Evolutionary conservation across 1,140 invertebrate genomes (phyloP).

Genomic region (Phenacoccus solenopsis): DNA sequence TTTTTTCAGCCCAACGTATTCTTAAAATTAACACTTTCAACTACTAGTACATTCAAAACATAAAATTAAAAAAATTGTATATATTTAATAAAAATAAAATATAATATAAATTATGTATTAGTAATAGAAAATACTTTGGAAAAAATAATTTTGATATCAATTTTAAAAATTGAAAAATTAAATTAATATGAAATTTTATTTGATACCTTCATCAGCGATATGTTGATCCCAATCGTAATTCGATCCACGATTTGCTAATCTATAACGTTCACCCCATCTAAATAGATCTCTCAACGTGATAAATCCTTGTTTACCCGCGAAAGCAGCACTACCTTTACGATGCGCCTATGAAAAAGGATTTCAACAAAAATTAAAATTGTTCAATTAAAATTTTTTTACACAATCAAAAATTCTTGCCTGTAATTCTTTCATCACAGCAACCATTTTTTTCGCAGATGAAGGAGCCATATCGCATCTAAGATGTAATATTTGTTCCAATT

Average conservation of each 20-base stretch:
- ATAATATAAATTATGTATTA: no score
- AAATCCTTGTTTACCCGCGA: slow-evolving; percentile 88
- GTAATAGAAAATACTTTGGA: no score
- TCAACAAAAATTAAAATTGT: not conserved
- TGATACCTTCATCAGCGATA: slow-evolving; percentile 77
- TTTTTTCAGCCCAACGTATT: no score
- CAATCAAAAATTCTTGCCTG: no score
- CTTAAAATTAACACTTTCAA: no score
- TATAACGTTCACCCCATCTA: slow-evolving; percentile 92
- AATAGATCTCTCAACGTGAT: slow-evolving; percentile 93
- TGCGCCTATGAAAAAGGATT: slow-evolving; percentile 29
- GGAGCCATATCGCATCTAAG: slow-evolving; percentile 74
- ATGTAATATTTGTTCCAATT: slow-evolving; percentile 83
- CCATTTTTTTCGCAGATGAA: slow-evolving; percentile 82
- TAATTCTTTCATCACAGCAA: slow-evolving; percentile 82
- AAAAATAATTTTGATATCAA: not conserved
- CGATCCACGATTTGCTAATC: slow-evolving; percentile 47
- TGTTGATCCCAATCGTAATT: slow-evolving; percentile 95
- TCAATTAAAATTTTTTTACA: not conserved
- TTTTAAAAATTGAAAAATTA: no score
- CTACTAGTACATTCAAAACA: no score
- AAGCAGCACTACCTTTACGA: slow-evolving; percentile 70
- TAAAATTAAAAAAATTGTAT: not conserved
- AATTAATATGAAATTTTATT: not conserved
- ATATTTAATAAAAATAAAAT: no score